Evolutionary conservation across 1,140 invertebrate species (phyloP).

Genomic region (Scaptomyza hsui): DNA sequence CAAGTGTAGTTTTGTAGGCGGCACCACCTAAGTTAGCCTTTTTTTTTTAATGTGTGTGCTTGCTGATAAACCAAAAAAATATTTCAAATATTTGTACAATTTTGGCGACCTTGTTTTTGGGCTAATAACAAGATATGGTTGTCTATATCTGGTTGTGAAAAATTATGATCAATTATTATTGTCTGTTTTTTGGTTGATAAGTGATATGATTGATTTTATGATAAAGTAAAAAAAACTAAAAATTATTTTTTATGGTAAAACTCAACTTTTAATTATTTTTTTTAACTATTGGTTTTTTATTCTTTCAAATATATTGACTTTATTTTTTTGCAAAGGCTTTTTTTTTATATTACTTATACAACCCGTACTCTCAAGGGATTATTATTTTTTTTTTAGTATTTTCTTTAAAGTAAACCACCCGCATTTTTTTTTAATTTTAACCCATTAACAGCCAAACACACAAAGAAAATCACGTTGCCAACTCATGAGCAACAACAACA

Average conservation of each 20-base stretch:
- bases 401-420: neutral
- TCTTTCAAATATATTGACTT: too few species aligned
- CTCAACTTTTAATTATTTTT: too few species aligned
- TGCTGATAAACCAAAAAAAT: constrained; percentile 30
- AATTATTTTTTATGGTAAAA: too few species aligned
- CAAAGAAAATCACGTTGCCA: constrained; percentile 60
- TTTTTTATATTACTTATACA: too few species aligned
- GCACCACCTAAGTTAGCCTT: neutral
- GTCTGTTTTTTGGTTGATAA: too few species aligned
- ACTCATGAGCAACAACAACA: constrained; percentile 39
- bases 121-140: neutral
- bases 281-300: too few species aligned
- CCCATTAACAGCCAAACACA: constrained; percentile 13
- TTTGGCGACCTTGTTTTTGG: constrained; percentile 30
- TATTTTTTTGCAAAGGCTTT: too few species aligned
- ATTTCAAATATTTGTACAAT: constrained; percentile 38
- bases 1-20: constrained; percentile 44
- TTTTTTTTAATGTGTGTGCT: neutral
- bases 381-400: neutral
- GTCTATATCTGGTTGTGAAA: too few species aligned
- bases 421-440: neutral
- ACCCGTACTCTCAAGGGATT: neutral
- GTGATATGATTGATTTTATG: neutral
- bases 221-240: too few species aligned
- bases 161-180: too few species aligned